Evolutionary conservation across 35 echinoderm and acorn worm species (phyloP).

Genomic region (Nesometra sesokonis): DNA sequence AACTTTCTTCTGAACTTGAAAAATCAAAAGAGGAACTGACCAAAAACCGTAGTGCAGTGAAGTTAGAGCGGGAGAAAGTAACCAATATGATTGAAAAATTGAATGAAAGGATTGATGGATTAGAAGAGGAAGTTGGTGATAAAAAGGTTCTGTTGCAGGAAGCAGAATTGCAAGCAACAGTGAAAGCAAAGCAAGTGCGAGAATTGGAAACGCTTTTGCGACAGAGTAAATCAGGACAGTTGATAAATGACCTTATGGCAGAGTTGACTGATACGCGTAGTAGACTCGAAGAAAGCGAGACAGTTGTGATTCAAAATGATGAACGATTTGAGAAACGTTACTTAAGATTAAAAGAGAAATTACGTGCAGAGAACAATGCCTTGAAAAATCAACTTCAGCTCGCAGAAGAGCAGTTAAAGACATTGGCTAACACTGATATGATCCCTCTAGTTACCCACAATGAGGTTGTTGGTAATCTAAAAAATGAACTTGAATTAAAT

Average conservation of each 20-base stretch:
- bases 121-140: conserved; percentile 53
- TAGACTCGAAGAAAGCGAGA: conserved; percentile 37
- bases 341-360: conserved; percentile 6
- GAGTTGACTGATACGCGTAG: conserved; percentile 13
- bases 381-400: not conserved
- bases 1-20: conserved; percentile 39
- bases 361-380: not conserved
- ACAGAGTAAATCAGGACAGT: not conserved
- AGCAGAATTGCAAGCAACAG: conserved; percentile 11
- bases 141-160: conserved; percentile 17
- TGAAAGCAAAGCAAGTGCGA: conserved; percentile 5
- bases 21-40: conserved; percentile 41
- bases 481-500: not conserved
- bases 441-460: not conserved
- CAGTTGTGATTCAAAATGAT: conserved; percentile 18
- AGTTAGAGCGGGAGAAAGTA: conserved; percentile 50
- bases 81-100: conserved; percentile 42
- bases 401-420: not conserved
- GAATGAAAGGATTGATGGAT: conserved; percentile 51
- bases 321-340: conserved; percentile 49
- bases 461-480: not conserved
- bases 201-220: conserved; percentile 8
- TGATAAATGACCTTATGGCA: conserved; percentile 18
- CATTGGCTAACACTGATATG: not conserved
- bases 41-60: conserved; percentile 34